These are phyloP conservation scores for Piaya cayana DNA, from an alignment of 2,113 vertebrate genomes.

Conservation along the genomic window DNA sequence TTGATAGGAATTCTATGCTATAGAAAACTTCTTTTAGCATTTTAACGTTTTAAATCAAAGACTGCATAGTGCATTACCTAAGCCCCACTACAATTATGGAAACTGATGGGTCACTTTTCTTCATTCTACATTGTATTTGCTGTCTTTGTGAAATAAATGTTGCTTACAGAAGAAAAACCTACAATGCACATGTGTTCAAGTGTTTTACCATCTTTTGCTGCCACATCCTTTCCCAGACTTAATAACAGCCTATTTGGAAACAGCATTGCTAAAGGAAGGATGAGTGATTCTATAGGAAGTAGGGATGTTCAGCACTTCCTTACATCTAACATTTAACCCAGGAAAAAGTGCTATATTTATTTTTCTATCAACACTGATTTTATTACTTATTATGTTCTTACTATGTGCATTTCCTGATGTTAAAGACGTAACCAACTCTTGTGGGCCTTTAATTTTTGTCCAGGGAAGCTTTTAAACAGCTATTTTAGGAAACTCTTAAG, in stretches of 20 bases:
- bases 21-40: slow-evolving; percentile 82
- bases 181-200: slow-evolving; percentile 48
- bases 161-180: slow-evolving; percentile 49
- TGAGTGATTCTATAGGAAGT: slow-evolving; percentile 73
- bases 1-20: slow-evolving; percentile 80
- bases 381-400: slow-evolving; percentile 75
- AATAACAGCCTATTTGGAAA: slow-evolving; percentile 59
- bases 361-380: slow-evolving; percentile 74
- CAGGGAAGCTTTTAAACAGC: not conserved
- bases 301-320: slow-evolving; percentile 70
- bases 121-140: not conserved
- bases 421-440: slow-evolving; percentile 33
- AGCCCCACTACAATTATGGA: slow-evolving; percentile 45
- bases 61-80: slow-evolving; percentile 69
- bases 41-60: slow-evolving; percentile 81
- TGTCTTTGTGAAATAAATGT: slow-evolving; percentile 47
- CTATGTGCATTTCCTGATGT: slow-evolving; percentile 75
- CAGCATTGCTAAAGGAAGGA: slow-evolving; percentile 62
- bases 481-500: not conserved
- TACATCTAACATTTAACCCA: slow-evolving; percentile 74
- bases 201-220: slow-evolving; percentile 59
- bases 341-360: slow-evolving; percentile 77
- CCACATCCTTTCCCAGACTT: slow-evolving; percentile 61
- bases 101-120: slow-evolving; percentile 10
- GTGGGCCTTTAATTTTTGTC: not conserved